Conservation (phyloP, 2,888 invertebrate species). For the Andricus curvator region DNA sequence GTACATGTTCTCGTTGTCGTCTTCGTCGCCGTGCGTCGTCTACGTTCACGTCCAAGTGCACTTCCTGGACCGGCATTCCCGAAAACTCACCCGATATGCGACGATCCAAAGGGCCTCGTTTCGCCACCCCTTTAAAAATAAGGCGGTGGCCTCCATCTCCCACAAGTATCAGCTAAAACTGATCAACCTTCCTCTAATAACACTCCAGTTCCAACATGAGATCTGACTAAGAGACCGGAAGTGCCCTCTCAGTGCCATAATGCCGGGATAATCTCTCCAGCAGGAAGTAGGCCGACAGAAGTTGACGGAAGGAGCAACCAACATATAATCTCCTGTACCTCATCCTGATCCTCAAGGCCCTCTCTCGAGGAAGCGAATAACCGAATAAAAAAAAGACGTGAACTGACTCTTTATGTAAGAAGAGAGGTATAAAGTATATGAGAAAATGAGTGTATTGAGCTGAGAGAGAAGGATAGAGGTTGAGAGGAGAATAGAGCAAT, state of each 20-base stretch:
- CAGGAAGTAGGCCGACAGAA: not conserved
- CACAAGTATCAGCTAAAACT: not conserved
- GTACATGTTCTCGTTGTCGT: constrained; percentile 18
- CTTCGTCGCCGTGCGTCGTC: constrained; percentile 10
- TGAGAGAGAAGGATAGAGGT: too few relatives aligned
- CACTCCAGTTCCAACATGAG: too few relatives aligned
- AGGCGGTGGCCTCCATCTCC: not conserved
- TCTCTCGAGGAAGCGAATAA: not conserved
- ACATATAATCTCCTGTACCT: not conserved
- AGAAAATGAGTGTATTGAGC: not conserved
- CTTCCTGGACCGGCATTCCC: not conserved
- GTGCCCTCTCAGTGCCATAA: constrained; percentile 1
- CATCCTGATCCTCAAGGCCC: not conserved
- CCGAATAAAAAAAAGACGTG: not conserved
- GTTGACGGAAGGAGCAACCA: not conserved
- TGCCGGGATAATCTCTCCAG: not conserved
- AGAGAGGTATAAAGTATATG: not conserved
- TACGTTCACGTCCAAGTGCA: constrained; percentile 1
- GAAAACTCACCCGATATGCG: constrained; percentile 15
- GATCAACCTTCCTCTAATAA: not conserved
- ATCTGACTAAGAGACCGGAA: not conserved
- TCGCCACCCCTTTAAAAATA: not conserved
- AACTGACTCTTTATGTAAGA: constrained; percentile 11
- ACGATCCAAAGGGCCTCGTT: not conserved
- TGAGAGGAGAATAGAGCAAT: not conserved